Evolutionary conservation across 2,888 invertebrate species (phyloP), one percentile per base, ranked within the genome.

Genomic region (Dysmachus trigonus): DNA sequence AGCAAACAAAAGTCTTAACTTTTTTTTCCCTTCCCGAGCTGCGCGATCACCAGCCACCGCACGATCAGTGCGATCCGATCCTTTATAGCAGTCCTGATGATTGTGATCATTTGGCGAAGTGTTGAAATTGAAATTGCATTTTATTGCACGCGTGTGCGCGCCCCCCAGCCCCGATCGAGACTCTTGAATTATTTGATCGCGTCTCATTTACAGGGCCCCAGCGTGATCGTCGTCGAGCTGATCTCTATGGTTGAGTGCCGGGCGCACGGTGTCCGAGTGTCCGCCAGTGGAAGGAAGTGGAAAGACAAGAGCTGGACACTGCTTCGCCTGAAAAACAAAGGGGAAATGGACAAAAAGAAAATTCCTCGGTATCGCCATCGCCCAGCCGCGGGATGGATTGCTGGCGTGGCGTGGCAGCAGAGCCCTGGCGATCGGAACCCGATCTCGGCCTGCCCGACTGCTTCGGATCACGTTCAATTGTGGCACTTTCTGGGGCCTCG

Each of bases 101-200:
- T 87, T 87, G 87, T 85, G 87, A 87, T 87, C 87, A 87, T 86
- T 86, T 85, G 87, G 86, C 51, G 87, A 87, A 87, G 87, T 87
- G 87, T 87, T 87, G 87, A 87, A 87, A 87, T 86, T 87, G 87
- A 85, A 87, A 87, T 87, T 87, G 86, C 87, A 87, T 87, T 87
- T 87, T 87, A 87, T 87, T 87, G 87, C 87, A 87, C 86, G 86
- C 87, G 83, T 83, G 72, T 83, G 27, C 53, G 27, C 53, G 82
- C 38, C 38, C 72, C 27, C 27, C 38, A 71, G 7, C 83, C 83
- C 18, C 7, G 71, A 18, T 35, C 41, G 22, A 30, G 15, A 22
- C 6, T 62, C 38, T 38, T 71, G 72, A 72, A 41, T 83, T 83
- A 72, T 72, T 83, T 83, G 38, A 72, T 72, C 83, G 38, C 22